phyloP scores from a whole-genome alignment of 2,888 invertebrate genomes.

The Hemithea aestivaria region DNA sequence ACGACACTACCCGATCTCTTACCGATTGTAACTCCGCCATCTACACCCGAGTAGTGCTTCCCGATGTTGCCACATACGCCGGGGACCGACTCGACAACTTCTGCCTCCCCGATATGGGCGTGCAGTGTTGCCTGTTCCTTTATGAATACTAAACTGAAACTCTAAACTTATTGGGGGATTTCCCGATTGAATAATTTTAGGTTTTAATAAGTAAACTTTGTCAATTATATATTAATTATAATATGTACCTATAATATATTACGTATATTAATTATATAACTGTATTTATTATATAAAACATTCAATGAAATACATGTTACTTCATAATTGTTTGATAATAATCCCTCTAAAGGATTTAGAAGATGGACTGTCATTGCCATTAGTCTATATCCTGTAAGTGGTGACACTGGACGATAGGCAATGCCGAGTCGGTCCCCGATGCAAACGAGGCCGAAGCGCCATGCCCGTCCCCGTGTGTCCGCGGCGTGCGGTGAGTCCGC shows the following conservation, averaged over 20 bases:
- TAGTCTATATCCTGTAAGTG: not conserved
- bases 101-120: not conserved
- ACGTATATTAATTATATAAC: too few species aligned
- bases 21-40: conserved; percentile 26
- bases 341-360: too few species aligned
- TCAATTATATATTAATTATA: too few species aligned
- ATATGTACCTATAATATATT: too few species aligned
- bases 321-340: too few species aligned
- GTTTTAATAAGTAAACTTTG: not conserved
- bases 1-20: conserved; percentile 24
- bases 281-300: too few species aligned
- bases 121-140: not conserved
- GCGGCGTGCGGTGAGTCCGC: conserved; percentile 53
- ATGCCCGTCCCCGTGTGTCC: conserved; percentile 57
- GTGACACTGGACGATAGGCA: conserved; percentile 2
- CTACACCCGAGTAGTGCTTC: conserved; percentile 55
- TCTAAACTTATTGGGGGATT: conserved; percentile 1
- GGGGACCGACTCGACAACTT: conserved; percentile 48
- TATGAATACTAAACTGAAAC: not conserved
- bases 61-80: conserved; percentile 52
- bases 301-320: too few species aligned
- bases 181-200: not conserved
- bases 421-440: conserved; percentile 53
- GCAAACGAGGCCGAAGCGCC: conserved; percentile 49
- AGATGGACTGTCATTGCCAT: too few species aligned